Conservation (phyloP, 1,140 invertebrate species). For the Drosophila tsacasi region DNA sequence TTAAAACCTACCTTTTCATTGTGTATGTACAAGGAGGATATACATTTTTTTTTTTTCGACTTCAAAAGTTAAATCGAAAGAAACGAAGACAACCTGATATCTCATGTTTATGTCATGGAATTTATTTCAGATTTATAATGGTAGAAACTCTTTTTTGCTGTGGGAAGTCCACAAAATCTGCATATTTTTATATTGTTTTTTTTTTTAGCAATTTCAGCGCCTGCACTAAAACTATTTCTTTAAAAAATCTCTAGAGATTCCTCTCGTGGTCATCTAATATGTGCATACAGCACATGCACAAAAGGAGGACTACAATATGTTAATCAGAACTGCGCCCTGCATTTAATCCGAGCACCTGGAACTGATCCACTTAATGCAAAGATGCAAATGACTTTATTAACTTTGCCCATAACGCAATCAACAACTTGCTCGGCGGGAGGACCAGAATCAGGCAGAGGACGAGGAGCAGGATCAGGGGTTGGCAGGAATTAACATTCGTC, state of each 20-base stretch:
- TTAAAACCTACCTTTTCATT: too few species aligned
- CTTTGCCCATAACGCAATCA: constrained; percentile 73
- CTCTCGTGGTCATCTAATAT: not conserved
- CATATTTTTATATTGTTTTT: too few species aligned
- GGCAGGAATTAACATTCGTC: constrained; percentile 35
- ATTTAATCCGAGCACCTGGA: constrained; percentile 18
- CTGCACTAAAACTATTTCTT: not conserved
- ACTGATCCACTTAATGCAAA: constrained; percentile 68
- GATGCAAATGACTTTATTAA: constrained; percentile 84
- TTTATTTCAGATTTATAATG: too few species aligned
- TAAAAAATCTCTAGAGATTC: accelerated
- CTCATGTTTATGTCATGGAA: too few species aligned
- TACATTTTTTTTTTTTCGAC: too few species aligned
- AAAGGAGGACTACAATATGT: constrained; percentile 8
- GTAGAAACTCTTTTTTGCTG: too few species aligned
- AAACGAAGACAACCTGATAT: too few species aligned
- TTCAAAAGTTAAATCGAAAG: too few species aligned
- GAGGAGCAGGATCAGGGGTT: constrained; percentile 20
- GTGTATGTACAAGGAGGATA: too few species aligned
- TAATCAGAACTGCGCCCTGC: constrained; percentile 5
- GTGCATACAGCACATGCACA: not conserved
- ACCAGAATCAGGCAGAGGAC: not conserved
- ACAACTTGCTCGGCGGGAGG: constrained; percentile 47
- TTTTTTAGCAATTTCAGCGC: not conserved
- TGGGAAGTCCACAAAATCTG: too few species aligned